Base-by-base conservation (phyloP, 2,113 vertebrate species). In the Promerops cafer region DNA sequence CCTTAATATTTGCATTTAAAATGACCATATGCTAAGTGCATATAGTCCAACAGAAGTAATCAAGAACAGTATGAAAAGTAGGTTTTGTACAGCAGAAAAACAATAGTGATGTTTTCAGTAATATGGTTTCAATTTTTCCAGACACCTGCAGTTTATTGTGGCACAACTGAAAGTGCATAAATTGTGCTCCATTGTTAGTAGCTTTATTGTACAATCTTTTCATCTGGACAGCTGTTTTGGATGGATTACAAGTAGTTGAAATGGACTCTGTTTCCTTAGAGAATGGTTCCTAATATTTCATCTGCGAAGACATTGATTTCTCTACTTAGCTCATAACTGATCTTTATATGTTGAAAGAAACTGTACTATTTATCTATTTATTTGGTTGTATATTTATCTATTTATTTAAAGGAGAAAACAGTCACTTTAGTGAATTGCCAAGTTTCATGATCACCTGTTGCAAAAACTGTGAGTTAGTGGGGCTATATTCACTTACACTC, bases 1-100 rank as follows among this genome's bases (percentile, higher is more conserved):
- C 61, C 35, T 85, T 89, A 95, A 88, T 96, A 96, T 87, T 93
- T 95, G 71, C 77, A 83, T 95, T 96, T 94, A 78, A 96, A 96
- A 93, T 94, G 9, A 57, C 69, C 72, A 56, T 91, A 90, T 95
- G 69, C 90, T 79, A 96, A 94, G 47, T 85, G 44, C 45, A 57
- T 9, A 13, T 63, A 88, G 59, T 93, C 65, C 49, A 94, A 53
- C n/a, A 92, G 65, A 94, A 88, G 50, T 91, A 83, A 96, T 92
- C 17, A 92, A 71, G 42, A 75, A 57, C 18, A 33, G 26, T 74
- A 72, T 40, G 63, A 86, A 96, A 96, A 66, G 40, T 49, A 61
- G 74, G 30, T 44, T 95, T 72, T 79, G 15, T 69, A 66, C 30
- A 79, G 60, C 37, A 92, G 83, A 95, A 92, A 82, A 47, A 9